A percentile compares a stretch with the other conserved stretches of the same genome.
phyloP scores from a whole-genome alignment of 2,888 invertebrate genomes.

The Neoascia interrupta region DNA sequence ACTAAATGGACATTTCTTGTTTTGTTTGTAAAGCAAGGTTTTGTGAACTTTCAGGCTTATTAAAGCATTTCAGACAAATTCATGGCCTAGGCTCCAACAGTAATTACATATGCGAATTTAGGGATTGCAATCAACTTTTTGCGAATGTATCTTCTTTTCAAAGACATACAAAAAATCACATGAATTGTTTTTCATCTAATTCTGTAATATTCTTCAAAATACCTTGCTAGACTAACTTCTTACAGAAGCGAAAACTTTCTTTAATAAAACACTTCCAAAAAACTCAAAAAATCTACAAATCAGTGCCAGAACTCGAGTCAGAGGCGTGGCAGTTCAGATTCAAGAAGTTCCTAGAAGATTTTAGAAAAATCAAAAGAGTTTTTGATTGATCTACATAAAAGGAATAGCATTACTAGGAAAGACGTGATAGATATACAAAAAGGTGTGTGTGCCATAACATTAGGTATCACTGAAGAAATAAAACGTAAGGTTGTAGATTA shows the following conservation, averaged over 20 bases:
- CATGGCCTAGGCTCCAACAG: constrained; percentile 15
- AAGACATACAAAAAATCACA: constrained; percentile 11
- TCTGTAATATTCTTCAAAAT: background rate
- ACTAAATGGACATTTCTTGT: too few species aligned
- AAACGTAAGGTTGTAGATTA: background rate
- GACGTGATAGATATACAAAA: background rate
- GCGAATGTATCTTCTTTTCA: constrained; percentile 8
- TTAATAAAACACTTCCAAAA: background rate
- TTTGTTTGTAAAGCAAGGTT: too few species aligned
- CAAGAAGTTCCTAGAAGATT: background rate
- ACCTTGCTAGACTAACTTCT: too few species aligned
- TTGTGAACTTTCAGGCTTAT: too few species aligned
- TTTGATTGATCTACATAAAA: constrained; percentile 8
- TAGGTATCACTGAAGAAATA: constrained; percentile 1
- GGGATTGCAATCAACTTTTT: constrained; percentile 11
- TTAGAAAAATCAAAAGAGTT: background rate
- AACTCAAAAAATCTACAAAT: background rate
- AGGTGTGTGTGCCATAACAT: constrained; percentile 2
- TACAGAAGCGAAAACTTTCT: too few species aligned
- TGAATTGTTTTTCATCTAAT: background rate
- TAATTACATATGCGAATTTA: constrained; percentile 8
- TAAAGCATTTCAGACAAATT: constrained; percentile 24
- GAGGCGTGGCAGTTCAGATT: too few species aligned
- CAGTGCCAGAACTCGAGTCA: too few species aligned
- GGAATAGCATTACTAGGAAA: constrained; percentile 1